Evolutionary conservation across 2,113 vertebrate genomes (phyloP).

Genomic region (Bubo scandiacus): DNA sequence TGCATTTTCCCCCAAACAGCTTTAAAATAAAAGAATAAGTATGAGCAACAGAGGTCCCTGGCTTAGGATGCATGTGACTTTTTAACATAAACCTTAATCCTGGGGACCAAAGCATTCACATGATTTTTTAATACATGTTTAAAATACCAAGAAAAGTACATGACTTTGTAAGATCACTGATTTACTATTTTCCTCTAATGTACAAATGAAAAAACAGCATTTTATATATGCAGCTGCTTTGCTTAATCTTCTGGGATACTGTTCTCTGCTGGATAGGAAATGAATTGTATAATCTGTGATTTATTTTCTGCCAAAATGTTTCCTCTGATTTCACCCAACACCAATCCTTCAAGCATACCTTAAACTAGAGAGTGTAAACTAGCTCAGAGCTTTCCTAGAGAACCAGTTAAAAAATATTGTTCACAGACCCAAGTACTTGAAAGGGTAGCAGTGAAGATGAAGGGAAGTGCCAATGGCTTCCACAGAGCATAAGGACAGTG

Average conservation of each 20-base stretch:
- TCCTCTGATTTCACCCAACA: not conserved
- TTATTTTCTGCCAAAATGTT: not conserved
- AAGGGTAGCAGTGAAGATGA: not conserved
- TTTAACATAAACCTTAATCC: constrained; percentile 40
- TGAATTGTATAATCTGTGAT: not conserved
- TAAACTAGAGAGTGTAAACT: not conserved
- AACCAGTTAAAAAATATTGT: not conserved
- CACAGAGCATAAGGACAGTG: not conserved
- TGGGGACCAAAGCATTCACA: not conserved
- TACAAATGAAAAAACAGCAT: not conserved
- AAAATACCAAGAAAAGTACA: constrained; percentile 43
- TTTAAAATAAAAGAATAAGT: not conserved
- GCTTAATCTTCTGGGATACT: not conserved
- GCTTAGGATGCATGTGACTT: constrained; percentile 31
- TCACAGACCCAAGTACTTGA: not conserved
- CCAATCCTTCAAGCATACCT: not conserved
- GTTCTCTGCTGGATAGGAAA: not conserved
- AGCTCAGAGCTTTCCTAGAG: not conserved
- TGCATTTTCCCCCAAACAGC: not conserved
- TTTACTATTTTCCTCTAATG: not conserved
- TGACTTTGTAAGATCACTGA: not conserved
- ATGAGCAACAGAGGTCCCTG: not conserved
- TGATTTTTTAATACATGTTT: constrained; percentile 53
- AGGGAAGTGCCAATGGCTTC: not conserved
- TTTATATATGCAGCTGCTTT: not conserved